Evolutionary conservation across 2,113 vertebrate species (phyloP), one percentile per base, ranked within the genome.

Genomic region (Tyrannus savana): DNA sequence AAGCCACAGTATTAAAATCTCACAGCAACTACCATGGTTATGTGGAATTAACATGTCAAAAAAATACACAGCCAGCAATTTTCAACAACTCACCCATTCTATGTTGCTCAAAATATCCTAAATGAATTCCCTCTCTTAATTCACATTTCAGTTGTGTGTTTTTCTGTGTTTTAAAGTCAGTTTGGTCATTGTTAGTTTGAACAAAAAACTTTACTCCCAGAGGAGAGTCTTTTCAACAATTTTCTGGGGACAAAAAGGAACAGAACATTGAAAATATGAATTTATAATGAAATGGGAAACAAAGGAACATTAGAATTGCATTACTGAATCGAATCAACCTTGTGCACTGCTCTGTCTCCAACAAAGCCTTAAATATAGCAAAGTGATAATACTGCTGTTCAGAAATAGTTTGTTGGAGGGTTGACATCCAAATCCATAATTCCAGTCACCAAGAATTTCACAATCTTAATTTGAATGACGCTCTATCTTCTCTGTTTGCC

Each of bases 291-390:
- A 97, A 96, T 72, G 41, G 24, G 94, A 97, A 96, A 98, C 97
- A 97, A 94, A 95, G 90, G 86, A 85, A 92, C 94, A 96, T 93
- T 79, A 88, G 83, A 95, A 93, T 79, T 3, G 33, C 72, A 3
- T 83, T 87, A 81, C 93, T 93, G 94, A 95, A 91, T 94, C 77
- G 75, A 83, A 97, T 96, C 94, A 95, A 95, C 95, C 94, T 92
- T 93, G 69, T 95, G 81, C 90, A 83, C 84, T 95, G 66, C 42
- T 89, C 89, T 75, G 81, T 89, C 71, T 87, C 77, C 79, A 92
- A 93, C 90, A 90, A 93, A 94, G 93, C 81, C 74, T 97, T 98
- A 97, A 98, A 98, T 97, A 97, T 97, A 97, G 97, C 95, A 71
- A 96, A 96, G 73, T 84, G 91, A 95, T 96, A 97, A 97, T 97